Evolutionary conservation across 2,797 vertebrate genomes (phyloP).

Genomic region (Danio albolineatus): DNA sequence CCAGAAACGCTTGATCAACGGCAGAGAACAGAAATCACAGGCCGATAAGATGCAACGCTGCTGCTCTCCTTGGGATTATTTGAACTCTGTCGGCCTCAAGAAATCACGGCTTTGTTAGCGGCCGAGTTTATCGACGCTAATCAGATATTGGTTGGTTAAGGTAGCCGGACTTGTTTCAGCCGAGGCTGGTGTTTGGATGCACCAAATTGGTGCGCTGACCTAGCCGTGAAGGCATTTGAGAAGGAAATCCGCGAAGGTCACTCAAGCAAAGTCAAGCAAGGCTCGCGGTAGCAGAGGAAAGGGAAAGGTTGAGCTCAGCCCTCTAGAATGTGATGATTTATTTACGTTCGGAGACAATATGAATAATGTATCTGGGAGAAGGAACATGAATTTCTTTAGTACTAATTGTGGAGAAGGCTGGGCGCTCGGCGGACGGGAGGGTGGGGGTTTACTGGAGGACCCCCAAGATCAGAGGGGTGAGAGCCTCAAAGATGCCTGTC

Average conservation of each 20-base stretch:
- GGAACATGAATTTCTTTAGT: constrained; percentile 87
- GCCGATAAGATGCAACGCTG: constrained; percentile 41
- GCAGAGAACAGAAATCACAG: constrained; percentile 62
- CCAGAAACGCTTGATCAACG: constrained; percentile 71
- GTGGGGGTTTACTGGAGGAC: constrained; percentile 82
- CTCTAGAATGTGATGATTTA: constrained; percentile 87
- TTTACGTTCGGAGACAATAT: constrained; percentile 88
- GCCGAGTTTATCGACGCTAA: constrained; percentile 54
- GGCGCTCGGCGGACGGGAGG: constrained; percentile 81
- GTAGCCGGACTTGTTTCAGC: not conserved
- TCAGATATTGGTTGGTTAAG: constrained; percentile 40
- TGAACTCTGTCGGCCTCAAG: constrained; percentile 54
- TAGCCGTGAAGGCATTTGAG: constrained; percentile 27
- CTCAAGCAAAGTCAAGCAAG: constrained; percentile 35
- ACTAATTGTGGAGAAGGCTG: constrained; percentile 94
- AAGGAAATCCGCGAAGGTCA: constrained; percentile 73
- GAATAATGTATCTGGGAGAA: constrained; percentile 90
- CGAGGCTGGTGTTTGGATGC: not conserved
- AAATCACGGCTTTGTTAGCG: constrained; percentile 30
- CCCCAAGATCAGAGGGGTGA: constrained; percentile 92
- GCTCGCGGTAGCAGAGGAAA: constrained; percentile 11
- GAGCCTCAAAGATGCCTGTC: constrained; percentile 92
- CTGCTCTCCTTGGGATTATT: constrained; percentile 52
- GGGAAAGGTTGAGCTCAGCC: constrained; percentile 80
- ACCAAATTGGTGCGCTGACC: constrained; percentile 28